Evolutionary conservation across 2,113 vertebrate species (phyloP), one percentile per base, ranked within the genome.

Genomic region (Phaethornis superciliosus): DNA sequence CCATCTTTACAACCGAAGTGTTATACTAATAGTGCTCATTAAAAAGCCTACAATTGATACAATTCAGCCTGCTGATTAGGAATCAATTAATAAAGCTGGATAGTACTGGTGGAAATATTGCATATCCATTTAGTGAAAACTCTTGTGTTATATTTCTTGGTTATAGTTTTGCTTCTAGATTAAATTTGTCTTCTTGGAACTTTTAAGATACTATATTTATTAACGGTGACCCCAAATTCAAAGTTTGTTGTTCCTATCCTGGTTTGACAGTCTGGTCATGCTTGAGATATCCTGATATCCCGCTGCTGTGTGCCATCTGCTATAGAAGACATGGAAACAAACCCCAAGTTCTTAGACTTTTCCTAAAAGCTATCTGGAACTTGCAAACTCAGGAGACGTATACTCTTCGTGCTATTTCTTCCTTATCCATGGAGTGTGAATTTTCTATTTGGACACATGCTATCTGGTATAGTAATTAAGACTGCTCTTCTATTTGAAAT

Each of bases 161-260:
- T 27, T 51, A 8, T 10, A 46, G 42, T 4, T 9, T 51, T 78
- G 44, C 65, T 78, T 58, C 32, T 52, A 21, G 18, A 10, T 10
- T 59, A 62, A 88, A 26, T 89, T 92, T 18, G 47, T 7, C 20
- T 85, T 8, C 16, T 19, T 74, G 30, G 7, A 2, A 54, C 27
- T 78, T 74, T 85, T 49, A 37, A 47, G 19, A 46, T 42, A 78
- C 5, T 0, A 0, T 46, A 27, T 80, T 49, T 75, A 4, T 59
- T 59, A 59, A 11, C 7, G 7, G 18, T 51, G 23, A 20, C 33
- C 1, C 7, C 26, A 42, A 33, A 51, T 33, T 32, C 44, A 40
- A 3, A 12, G 19, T 28, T 35, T 3, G 1, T 40, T 2, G 0
- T 32, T 22, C n/a, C 9, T 3, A 3, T 63, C 18, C 23, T 80